phyloP scores from a whole-genome alignment of 1,140 invertebrate genomes.

The Xylocopa sonorina region DNA sequence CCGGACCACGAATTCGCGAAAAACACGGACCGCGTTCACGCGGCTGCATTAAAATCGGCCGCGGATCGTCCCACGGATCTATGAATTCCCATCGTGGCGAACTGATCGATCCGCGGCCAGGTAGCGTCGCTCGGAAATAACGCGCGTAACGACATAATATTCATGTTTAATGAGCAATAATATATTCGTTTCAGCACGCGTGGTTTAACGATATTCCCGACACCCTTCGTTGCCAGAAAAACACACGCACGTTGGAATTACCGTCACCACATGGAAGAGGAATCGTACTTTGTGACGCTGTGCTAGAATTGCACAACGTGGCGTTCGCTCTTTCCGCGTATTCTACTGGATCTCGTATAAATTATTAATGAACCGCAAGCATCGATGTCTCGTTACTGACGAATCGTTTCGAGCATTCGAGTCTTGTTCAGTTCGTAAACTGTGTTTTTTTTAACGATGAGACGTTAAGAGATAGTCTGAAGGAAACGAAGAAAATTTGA shows the following conservation, averaged over 20 bases:
- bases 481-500: too few species aligned
- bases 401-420: neutral
- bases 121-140: neutral
- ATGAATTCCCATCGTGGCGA: neutral
- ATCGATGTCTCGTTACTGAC: neutral
- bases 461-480: too few species aligned
- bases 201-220: neutral
- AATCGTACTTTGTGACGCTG: too few species aligned
- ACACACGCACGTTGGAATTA: neutral
- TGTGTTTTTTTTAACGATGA: too few species aligned
- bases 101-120: neutral
- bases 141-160: neutral
- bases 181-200: neutral
- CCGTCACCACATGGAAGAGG: too few species aligned
- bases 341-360: neutral
- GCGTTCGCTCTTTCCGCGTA: too few species aligned
- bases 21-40: neutral
- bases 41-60: neutral
- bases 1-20: conserved; percentile 12
- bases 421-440: neutral
- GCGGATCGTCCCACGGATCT: neutral
- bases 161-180: conserved; percentile 10
- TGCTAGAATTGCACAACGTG: neutral
- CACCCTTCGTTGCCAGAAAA: neutral
- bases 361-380: neutral